Conservation (phyloP, 30 jellyfish, hydroid and myxozoan species). For the Chrysaora quinquecirrha region DNA sequence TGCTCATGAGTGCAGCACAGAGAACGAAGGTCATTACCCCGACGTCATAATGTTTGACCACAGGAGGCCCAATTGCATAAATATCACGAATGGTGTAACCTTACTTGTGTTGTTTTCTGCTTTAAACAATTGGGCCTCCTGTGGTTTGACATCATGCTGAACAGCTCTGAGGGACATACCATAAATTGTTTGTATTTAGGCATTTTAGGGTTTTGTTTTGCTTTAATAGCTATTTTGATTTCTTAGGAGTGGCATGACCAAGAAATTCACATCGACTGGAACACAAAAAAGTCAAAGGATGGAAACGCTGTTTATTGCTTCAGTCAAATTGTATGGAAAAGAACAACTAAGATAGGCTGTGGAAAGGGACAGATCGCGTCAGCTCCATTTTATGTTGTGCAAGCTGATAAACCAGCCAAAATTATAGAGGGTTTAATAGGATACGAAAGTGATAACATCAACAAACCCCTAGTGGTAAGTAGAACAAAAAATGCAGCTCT, state of each 20-base stretch:
- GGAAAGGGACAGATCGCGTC: conserved; percentile 67
- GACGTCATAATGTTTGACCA: too few species aligned
- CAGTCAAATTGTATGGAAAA: conserved; percentile 87
- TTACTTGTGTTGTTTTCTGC: too few species aligned
- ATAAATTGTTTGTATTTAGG: too few species aligned
- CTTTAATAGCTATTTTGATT: background rate
- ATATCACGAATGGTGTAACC: too few species aligned
- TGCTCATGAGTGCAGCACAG: too few species aligned
- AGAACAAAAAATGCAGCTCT: too few species aligned
- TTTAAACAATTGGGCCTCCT: too few species aligned
- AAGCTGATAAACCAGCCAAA: conserved; percentile 78
- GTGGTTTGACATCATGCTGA: too few species aligned
- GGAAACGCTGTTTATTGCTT: conserved; percentile 77
- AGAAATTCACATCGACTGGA: conserved; percentile 84
- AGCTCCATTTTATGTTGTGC: conserved; percentile 84
- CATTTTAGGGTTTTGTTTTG: background rate
- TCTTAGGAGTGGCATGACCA: conserved; percentile 95
- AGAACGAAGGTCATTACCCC: too few species aligned
- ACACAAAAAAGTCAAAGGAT: conserved; percentile 52
- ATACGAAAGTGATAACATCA: conserved; percentile 60
- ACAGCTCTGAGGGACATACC: too few species aligned
- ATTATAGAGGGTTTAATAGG: conserved; percentile 36
- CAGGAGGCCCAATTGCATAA: too few species aligned
- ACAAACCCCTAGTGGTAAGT: conserved; percentile 55
- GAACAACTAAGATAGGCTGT: conserved; percentile 87